Evolutionary conservation across 2,888 invertebrate species (phyloP).

Genomic region (Microctonus brassicae): DNA sequence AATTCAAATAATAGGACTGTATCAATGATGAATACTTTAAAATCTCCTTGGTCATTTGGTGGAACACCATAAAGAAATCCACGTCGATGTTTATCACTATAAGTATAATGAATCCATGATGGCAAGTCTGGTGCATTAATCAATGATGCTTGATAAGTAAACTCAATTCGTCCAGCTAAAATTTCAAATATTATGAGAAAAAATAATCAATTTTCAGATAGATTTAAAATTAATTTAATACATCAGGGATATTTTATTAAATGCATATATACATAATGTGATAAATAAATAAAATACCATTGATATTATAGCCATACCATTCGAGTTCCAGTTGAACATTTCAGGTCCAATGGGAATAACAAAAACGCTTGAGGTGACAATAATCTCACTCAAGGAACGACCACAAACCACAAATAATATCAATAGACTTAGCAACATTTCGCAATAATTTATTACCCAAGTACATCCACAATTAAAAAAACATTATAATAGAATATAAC

Average conservation of each 20-base stretch:
- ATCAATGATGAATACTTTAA: slow-evolving; percentile 63
- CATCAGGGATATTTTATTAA: neutral
- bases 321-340: slow-evolving; percentile 83
- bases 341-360: slow-evolving; percentile 82
- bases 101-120: slow-evolving; percentile 87
- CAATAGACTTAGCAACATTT: slow-evolving; percentile 42
- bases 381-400: slow-evolving; percentile 68
- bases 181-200: slow-evolving; percentile 3
- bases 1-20: neutral
- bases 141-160: slow-evolving; percentile 82
- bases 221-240: neutral
- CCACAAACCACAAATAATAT: slow-evolving; percentile 50
- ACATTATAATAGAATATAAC: neutral
- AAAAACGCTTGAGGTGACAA: slow-evolving; percentile 82
- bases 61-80: slow-evolving; percentile 91
- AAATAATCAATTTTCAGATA: neutral
- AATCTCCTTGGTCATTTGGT: slow-evolving; percentile 74
- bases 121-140: slow-evolving; percentile 87
- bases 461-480: neutral
- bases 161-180: slow-evolving; percentile 75
- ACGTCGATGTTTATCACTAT: slow-evolving; percentile 81
- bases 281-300: neutral
- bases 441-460: neutral
- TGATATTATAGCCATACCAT: slow-evolving; percentile 16
- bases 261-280: neutral